Evolutionary conservation across 1,140 invertebrate genomes (phyloP), one percentile per base, ranked within the genome.

Genomic region (Achroia grisella): DNA sequence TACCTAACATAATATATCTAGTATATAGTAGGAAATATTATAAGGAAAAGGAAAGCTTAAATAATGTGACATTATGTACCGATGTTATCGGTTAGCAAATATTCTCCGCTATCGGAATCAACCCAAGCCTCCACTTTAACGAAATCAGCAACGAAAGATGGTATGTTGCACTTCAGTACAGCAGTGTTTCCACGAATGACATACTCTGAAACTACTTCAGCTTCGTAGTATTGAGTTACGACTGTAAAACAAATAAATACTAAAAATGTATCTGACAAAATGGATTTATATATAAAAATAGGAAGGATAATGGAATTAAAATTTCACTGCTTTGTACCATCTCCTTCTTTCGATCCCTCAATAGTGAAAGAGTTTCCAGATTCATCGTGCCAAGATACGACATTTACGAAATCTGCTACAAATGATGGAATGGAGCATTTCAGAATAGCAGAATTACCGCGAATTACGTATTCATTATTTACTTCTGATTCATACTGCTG

Each of bases 361-460:
- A 70, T 54, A 40, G 71, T 75, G 55, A 65, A 86, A 30, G 78
- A 73, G 52, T 76, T 80, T 39, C 90, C 90, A 59, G 91, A 88
- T 79, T 94, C 92, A 44, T 93, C 94, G 52, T 93, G 91, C 97
- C 97, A 98, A 5, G 93, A 93, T 14, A 95, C 88, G 52, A 98
- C 93, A 59, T 89, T 90, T 14, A 98, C 93, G 84, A 97, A 97
- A 86, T 97, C 95, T 33, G 94, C 93, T 34, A 97, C 94, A 81
- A 95, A 98, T 33, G 93, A 95, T 11, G 96, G 96, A 58, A 97
- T 93, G 64, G 93, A 92, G 86, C 96, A 98, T 83, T 95, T 96
- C 65, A 98, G 87, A 46, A 97, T 92, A 39, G 94, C 96, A 34
- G 95, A 93, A 83, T 97, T 97, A 44, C 95, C 95, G 51, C 93